Conservation (phyloP, 2,888 invertebrate species). For the Thumatha senex region DNA sequence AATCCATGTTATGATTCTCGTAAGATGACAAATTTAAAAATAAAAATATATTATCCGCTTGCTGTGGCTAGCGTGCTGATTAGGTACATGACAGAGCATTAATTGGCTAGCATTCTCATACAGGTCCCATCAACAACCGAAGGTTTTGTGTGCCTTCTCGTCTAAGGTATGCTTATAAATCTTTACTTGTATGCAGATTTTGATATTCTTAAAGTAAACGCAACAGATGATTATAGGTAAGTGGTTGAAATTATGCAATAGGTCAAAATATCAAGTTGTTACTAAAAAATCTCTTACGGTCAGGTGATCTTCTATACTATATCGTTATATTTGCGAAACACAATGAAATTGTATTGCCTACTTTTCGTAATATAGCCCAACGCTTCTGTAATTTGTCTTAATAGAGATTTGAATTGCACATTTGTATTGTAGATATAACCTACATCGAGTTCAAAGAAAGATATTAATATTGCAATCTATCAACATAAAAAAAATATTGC, state of each 20-base stretch:
- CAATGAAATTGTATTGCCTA: constrained; percentile 14
- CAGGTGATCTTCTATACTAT: background rate
- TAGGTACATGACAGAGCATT: no score
- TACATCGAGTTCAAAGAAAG: constrained; percentile 19
- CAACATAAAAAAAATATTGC: background rate
- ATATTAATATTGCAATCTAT: constrained; percentile 13
- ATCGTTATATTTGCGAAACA: constrained; percentile 15
- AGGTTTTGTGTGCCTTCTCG: no score
- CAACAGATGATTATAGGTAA: background rate
- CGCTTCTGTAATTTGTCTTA: constrained; percentile 29
- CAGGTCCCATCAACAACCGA: no score
- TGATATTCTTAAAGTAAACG: background rate
- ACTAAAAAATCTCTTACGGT: background rate
- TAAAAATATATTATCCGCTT: no score
- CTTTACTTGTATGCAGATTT: background rate
- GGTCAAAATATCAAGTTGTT: constrained; percentile 2
- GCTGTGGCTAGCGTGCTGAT: no score
- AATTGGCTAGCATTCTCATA: no score
- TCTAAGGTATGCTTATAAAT: background rate
- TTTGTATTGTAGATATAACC: constrained; percentile 11
- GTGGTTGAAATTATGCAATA: constrained; percentile 1
- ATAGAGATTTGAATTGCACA: constrained; percentile 10
- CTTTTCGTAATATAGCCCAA: constrained; percentile 22
- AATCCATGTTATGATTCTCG: no score
- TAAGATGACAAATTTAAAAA: no score